Conservation (phyloP, 2,888 invertebrate genomes). For the Plagodis dolabraria region DNA sequence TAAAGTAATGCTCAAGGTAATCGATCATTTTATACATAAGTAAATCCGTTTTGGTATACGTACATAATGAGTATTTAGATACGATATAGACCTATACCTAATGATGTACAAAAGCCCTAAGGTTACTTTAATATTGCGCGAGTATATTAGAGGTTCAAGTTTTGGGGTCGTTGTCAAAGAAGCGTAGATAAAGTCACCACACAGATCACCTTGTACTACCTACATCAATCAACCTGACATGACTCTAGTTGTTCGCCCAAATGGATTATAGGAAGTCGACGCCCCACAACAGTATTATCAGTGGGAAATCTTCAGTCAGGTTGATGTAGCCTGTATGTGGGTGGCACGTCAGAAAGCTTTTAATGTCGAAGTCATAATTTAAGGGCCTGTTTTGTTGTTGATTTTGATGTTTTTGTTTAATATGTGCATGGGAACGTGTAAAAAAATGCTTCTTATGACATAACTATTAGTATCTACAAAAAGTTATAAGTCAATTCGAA, state of each 20-base stretch:
- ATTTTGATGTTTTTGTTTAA: too few relatives aligned
- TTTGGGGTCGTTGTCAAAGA: conserved; percentile 64
- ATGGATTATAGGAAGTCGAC: conserved; percentile 81
- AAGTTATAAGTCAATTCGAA: too few relatives aligned
- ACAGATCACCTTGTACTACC: conserved; percentile 65
- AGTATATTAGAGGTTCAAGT: conserved; percentile 60
- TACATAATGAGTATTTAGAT: not conserved
- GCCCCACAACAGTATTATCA: conserved; percentile 48
- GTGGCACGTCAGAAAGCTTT: not conserved
- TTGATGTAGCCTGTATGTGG: not conserved
- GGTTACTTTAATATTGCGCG: conserved; percentile 48
- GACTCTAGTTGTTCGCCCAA: conserved; percentile 80
- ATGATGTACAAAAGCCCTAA: conserved; percentile 9
- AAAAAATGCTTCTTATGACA: too few relatives aligned
- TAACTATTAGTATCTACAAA: too few relatives aligned
- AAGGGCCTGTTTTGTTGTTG: too few relatives aligned
- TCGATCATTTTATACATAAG: too few relatives aligned
- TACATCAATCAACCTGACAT: conserved; percentile 82
- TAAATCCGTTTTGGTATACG: too few relatives aligned
- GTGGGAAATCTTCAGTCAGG: conserved; percentile 27
- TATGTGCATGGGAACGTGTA: too few relatives aligned
- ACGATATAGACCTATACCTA: not conserved
- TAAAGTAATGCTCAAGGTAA: too few relatives aligned
- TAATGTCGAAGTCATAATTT: too few relatives aligned
- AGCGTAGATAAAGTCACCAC: conserved; percentile 73